These are phyloP conservation scores for Galerucella calmariensis DNA, from an alignment of 2,888 invertebrate genomes.

Conservation along the genomic window DNA sequence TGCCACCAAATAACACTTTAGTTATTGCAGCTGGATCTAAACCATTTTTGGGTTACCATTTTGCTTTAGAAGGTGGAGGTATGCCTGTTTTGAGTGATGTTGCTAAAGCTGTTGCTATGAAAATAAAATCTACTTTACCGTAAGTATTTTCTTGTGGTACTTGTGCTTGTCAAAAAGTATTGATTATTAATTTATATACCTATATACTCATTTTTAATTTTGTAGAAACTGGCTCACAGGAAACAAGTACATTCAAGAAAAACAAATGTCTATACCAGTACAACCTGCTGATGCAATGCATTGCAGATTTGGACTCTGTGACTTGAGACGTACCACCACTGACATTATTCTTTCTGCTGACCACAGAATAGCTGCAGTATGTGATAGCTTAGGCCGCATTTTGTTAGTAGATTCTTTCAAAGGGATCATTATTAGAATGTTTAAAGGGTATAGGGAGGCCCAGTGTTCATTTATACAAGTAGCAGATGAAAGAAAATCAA, in stretches of 20 bases:
- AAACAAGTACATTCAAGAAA: constrained; percentile 64
- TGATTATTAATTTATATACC: too few relatives aligned
- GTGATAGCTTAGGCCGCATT: constrained; percentile 90
- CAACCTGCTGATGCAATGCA: constrained; percentile 79
- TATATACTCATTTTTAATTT: constrained; percentile 19
- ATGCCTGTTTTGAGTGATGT: constrained; percentile 88
- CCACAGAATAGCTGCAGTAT: constrained; percentile 80
- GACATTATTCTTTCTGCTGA: constrained; percentile 84
- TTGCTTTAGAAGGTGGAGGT: constrained; percentile 87
- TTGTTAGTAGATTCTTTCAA: constrained; percentile 84
- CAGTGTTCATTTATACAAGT: constrained; percentile 94
- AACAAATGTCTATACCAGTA: constrained; percentile 60
- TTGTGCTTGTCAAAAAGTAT: background rate
- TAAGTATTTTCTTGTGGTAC: constrained; percentile 65
- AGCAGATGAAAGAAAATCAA: constrained; percentile 69
- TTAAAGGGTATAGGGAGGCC: constrained; percentile 97
- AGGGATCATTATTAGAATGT: constrained; percentile 85
- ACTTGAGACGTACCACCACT: constrained; percentile 80
- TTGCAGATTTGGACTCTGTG: constrained; percentile 84
- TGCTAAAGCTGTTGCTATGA: constrained; percentile 91
- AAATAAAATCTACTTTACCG: constrained; percentile 84
- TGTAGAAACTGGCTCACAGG: constrained; percentile 69
- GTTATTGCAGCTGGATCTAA: constrained; percentile 82
- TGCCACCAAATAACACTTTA: constrained; percentile 80
- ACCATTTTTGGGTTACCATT: constrained; percentile 90